These are phyloP conservation scores for Callocephalon fimbriatum DNA, from an alignment of 2,113 vertebrate species.

Conservation along the genomic window DNA sequence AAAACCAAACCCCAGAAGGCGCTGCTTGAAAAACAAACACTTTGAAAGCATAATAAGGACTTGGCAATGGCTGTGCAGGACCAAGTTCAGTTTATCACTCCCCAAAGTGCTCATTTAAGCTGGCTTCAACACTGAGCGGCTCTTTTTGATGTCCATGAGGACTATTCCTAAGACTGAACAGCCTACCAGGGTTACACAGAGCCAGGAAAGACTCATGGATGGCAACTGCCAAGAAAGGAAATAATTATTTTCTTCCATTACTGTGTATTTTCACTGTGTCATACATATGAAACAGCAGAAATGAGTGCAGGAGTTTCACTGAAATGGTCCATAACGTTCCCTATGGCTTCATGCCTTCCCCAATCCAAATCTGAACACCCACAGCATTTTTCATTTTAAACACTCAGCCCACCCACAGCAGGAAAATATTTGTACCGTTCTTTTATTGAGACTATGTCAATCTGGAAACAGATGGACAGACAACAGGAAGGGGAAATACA, in stretches of 20 bases:
- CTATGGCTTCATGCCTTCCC: not conserved
- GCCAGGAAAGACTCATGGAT: not conserved
- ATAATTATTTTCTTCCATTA: not conserved
- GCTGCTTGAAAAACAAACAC: not conserved
- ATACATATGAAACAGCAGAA: not conserved
- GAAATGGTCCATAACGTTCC: not conserved
- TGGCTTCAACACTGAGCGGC: accelerated
- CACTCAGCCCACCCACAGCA: not conserved
- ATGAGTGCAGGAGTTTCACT: not conserved
- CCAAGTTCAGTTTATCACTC: not conserved
- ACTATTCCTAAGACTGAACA: not conserved
- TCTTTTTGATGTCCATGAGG: not conserved
- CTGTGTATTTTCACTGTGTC: not conserved
- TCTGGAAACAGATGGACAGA: conserved; percentile 37
- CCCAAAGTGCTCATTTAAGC: not conserved
- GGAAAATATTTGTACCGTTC: not conserved
- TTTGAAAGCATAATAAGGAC: not conserved
- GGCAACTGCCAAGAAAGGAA: not conserved
- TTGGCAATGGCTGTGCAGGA: not conserved
- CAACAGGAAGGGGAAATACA: not conserved
- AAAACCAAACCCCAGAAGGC: not conserved
- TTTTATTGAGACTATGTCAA: conserved; percentile 48
- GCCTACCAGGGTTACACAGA: not conserved
- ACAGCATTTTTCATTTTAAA: not conserved
- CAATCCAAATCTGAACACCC: not conserved